Evolutionary conservation across 2,113 vertebrate genomes (phyloP).

Genomic region (Cygnus buccinator): DNA sequence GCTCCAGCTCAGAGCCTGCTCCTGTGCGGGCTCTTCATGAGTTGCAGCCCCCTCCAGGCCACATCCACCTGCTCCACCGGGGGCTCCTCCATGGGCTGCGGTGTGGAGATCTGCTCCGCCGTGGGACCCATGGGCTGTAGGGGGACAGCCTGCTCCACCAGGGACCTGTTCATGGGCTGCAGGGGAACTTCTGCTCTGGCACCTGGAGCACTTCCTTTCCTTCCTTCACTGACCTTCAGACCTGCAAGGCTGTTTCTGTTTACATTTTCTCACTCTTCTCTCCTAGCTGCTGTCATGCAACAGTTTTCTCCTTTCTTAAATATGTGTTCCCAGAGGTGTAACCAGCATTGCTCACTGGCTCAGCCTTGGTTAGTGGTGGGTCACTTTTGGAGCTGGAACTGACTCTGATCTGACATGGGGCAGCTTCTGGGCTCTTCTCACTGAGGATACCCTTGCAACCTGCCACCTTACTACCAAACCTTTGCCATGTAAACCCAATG

Average conservation of each 20-base stretch:
- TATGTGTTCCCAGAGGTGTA: background rate
- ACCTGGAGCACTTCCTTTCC: background rate
- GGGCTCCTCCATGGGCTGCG: background rate
- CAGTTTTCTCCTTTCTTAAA: background rate
- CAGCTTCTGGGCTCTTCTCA: background rate
- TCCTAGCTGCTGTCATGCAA: background rate
- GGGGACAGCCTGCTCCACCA: too few relatives aligned
- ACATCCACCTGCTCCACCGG: background rate
- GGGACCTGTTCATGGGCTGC: background rate
- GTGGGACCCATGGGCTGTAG: too few relatives aligned
- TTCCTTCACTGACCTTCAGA: background rate
- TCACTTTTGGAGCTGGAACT: background rate
- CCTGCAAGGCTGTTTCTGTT: background rate
- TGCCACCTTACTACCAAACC: too few relatives aligned
- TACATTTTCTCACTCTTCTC: background rate
- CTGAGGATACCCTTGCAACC: too few relatives aligned
- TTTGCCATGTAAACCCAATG: too few relatives aligned
- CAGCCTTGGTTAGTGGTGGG: background rate
- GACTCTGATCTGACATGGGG: background rate
- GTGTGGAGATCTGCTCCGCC: too few relatives aligned
- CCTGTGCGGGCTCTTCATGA: background rate
- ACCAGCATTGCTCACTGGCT: background rate
- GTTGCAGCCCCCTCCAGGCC: background rate
- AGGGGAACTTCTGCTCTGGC: background rate
- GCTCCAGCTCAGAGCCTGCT: background rate